Conservation (phyloP, 2,888 invertebrate species). For the Cerastis leucographa region DNA sequence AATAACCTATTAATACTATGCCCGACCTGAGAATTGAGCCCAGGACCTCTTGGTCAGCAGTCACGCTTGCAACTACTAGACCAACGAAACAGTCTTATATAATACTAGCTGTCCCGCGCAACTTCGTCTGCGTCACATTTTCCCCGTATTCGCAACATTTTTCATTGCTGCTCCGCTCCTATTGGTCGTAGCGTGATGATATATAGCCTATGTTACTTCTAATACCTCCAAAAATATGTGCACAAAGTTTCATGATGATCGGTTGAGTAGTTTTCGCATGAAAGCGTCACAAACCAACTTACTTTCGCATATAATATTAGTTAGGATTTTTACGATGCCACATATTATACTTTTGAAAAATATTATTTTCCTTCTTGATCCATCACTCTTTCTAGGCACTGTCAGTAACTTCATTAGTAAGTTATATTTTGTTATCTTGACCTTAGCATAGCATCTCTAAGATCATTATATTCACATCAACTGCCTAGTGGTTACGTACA, state of each 20-base stretch:
- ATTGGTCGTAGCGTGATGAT: too few relatives aligned
- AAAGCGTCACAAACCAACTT: too few relatives aligned
- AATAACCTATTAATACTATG: not conserved
- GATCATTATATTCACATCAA: conserved; percentile 57
- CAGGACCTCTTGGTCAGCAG: not conserved
- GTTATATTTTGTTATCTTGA: not conserved
- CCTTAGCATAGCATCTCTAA: conserved; percentile 8
- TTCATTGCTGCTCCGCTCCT: too few relatives aligned
- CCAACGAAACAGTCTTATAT: not conserved
- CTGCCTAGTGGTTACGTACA: conserved; percentile 58
- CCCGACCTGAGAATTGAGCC: not conserved
- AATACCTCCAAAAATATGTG: too few relatives aligned
- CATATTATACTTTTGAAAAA: not conserved
- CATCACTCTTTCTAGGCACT: too few relatives aligned
- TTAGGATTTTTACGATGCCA: not conserved
- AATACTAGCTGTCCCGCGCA: too few relatives aligned
- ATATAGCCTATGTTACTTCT: too few relatives aligned
- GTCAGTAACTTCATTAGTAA: not conserved
- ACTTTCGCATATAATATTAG: too few relatives aligned
- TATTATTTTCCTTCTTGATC: not conserved
- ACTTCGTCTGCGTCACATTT: too few relatives aligned
- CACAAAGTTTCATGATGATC: too few relatives aligned
- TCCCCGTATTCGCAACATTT: too few relatives aligned
- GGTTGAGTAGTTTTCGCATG: too few relatives aligned
- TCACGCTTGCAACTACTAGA: not conserved